These are phyloP conservation scores for Panzeria rudis DNA, from an alignment of 2,888 invertebrate species.

Conservation along the genomic window DNA sequence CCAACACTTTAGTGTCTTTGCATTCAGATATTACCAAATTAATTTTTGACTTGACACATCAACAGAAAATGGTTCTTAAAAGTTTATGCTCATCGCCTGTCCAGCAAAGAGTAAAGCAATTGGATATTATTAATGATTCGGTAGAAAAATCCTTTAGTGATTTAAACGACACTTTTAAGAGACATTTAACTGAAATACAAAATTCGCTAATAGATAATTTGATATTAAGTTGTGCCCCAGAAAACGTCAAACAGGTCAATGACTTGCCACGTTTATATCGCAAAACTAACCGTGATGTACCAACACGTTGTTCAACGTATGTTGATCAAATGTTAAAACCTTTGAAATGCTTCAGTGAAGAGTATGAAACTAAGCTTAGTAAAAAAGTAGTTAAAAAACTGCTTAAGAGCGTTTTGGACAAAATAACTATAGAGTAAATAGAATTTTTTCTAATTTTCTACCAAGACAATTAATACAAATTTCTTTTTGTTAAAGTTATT, in stretches of 20 bases:
- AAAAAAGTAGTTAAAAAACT: slow-evolving; percentile 78
- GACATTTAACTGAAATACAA: slow-evolving; percentile 76
- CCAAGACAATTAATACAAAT: neutral
- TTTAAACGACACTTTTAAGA: slow-evolving; percentile 74
- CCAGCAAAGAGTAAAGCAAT: slow-evolving; percentile 71
- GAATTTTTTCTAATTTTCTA: slow-evolving; percentile 39
- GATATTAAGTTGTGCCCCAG: slow-evolving; percentile 89
- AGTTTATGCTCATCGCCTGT: slow-evolving; percentile 82
- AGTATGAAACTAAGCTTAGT: slow-evolving; percentile 81
- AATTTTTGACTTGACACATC: slow-evolving; percentile 75
- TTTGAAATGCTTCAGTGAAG: slow-evolving; percentile 84
- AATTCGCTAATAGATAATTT: slow-evolving; percentile 91
- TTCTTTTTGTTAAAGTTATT: slow-evolving; percentile 85
- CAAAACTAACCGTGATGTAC: slow-evolving; percentile 94
- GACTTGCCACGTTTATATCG: slow-evolving; percentile 97
- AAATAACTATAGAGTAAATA: slow-evolving; percentile 86
- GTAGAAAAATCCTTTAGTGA: slow-evolving; percentile 78
- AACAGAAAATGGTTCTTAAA: slow-evolving; percentile 88
- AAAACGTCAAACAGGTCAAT: slow-evolving; percentile 91
- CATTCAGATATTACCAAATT: slow-evolving; percentile 79
- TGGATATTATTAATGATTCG: slow-evolving; percentile 73
- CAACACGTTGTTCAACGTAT: slow-evolving; percentile 91
- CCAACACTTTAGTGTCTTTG: slow-evolving; percentile 77
- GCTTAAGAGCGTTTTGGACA: slow-evolving; percentile 82
- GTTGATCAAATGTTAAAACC: slow-evolving; percentile 88